A percentile compares a stretch with the other conserved stretches of the same genome.
Conservation (phyloP, 2,888 invertebrate genomes). For the Plutella xylostella region DNA sequence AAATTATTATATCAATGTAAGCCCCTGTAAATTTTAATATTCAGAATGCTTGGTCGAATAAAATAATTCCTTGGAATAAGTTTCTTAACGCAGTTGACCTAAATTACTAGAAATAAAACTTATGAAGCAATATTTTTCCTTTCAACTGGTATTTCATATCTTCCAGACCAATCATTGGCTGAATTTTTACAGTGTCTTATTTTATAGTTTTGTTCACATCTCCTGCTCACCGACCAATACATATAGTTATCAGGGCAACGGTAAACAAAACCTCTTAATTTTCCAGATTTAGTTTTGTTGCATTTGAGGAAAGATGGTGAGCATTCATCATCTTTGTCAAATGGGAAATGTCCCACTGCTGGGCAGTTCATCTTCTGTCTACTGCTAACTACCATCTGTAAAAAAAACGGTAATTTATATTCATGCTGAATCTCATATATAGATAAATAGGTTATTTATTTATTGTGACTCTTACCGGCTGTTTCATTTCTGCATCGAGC, state of each 20-base stretch:
- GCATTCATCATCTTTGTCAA: conserved; percentile 75
- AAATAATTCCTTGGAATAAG: too few relatives aligned
- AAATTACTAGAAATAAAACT: too few relatives aligned
- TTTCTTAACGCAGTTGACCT: too few relatives aligned
- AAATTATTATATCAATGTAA: too few relatives aligned
- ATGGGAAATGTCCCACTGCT: conserved; percentile 75
- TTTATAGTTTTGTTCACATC: conserved; percentile 76
- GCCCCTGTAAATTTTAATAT: too few relatives aligned
- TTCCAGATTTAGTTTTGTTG: conserved; percentile 51
- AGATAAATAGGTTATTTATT: neutral
- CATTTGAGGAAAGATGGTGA: conserved; percentile 81
- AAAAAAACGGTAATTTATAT: conserved; percentile 6
- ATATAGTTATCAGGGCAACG: conserved; percentile 82
- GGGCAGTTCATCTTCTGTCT: conserved; percentile 72
- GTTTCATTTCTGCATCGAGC: conserved; percentile 54
- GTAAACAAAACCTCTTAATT: conserved; percentile 76
- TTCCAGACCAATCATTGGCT: conserved; percentile 45
- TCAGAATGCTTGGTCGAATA: too few relatives aligned
- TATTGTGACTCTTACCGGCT: conserved; percentile 65
- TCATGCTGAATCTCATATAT: neutral
- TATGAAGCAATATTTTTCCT: conserved; percentile 57
- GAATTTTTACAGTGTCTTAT: conserved; percentile 71
- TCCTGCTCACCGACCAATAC: conserved; percentile 82
- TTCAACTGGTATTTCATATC: conserved; percentile 71
- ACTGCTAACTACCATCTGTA: conserved; percentile 73